A percentile compares a stretch with the other conserved stretches of the same genome.
These are phyloP conservation scores for Rhabdophis nuchalis DNA, from an alignment of 2,797 vertebrate genomes.

Conservation along the genomic window DNA sequence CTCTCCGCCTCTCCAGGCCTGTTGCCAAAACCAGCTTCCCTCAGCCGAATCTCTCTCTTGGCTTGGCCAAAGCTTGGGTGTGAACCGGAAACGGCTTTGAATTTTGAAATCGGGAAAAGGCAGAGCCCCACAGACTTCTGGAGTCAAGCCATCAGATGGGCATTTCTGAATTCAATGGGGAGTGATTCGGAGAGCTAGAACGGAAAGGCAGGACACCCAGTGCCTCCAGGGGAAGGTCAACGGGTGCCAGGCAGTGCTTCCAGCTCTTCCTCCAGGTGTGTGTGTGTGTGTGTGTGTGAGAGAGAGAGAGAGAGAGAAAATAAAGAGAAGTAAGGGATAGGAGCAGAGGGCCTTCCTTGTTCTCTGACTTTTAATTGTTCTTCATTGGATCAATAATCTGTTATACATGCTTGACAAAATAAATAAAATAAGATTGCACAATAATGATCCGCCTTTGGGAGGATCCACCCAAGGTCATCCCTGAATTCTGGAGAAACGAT, in stretches of 20 bases:
- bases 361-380: background rate
- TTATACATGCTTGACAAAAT: too few relatives aligned
- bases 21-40: background rate
- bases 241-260: background rate
- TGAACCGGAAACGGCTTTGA: background rate
- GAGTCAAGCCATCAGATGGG: background rate
- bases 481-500: background rate
- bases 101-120: background rate
- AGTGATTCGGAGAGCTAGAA: background rate
- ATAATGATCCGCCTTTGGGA: background rate
- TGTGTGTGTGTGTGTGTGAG: background rate
- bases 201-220: background rate
- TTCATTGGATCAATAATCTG: background rate
- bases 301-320: background rate
- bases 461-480: background rate
- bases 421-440: background rate
- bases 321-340: background rate
- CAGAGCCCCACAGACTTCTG: background rate
- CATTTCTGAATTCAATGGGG: background rate
- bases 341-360: background rate
- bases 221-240: background rate
- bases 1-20: background rate
- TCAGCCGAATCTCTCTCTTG: background rate
- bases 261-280: background rate
- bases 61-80: background rate